Conservation (phyloP, 2,888 invertebrate genomes). For the Serripes groenlandicus region DNA sequence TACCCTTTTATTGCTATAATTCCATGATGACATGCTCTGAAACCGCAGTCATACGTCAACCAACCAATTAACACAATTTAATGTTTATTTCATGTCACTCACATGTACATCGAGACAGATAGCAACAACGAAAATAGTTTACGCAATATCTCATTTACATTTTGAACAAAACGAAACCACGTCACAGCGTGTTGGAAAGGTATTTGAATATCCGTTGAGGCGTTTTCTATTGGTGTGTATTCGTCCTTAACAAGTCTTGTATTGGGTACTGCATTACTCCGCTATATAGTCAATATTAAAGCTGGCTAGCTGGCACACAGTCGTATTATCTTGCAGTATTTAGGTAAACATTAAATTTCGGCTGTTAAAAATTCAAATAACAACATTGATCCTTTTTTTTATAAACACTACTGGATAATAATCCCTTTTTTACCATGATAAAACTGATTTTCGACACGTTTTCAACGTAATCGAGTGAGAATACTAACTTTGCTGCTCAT, state of each 20-base stretch:
- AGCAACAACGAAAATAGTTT: constrained; percentile 1
- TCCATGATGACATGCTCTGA: neutral
- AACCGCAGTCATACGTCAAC: neutral
- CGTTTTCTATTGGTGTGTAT: constrained; percentile 11
- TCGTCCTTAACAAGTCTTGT: constrained; percentile 17
- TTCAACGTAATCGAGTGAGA: no score
- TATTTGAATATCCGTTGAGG: constrained; percentile 10
- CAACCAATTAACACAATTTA: neutral
- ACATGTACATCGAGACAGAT: constrained; percentile 3
- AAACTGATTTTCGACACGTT: no score
- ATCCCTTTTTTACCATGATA: no score
- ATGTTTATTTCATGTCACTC: neutral
- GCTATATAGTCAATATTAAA: no score
- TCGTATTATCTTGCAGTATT: no score
- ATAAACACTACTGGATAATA: no score
- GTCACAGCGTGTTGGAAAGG: constrained; percentile 11
- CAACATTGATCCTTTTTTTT: no score
- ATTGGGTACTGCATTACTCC: no score
- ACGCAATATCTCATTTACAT: constrained; percentile 17
- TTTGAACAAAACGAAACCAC: constrained; percentile 12
- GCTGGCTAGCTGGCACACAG: no score
- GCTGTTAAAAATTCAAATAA: no score
- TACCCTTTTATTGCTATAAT: neutral
- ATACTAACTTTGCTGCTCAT: no score
- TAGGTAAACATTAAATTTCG: no score